Evolutionary conservation across 2,888 invertebrate species (phyloP), one percentile per base, ranked within the genome.

Genomic region (Ametastegia equiseti): DNA sequence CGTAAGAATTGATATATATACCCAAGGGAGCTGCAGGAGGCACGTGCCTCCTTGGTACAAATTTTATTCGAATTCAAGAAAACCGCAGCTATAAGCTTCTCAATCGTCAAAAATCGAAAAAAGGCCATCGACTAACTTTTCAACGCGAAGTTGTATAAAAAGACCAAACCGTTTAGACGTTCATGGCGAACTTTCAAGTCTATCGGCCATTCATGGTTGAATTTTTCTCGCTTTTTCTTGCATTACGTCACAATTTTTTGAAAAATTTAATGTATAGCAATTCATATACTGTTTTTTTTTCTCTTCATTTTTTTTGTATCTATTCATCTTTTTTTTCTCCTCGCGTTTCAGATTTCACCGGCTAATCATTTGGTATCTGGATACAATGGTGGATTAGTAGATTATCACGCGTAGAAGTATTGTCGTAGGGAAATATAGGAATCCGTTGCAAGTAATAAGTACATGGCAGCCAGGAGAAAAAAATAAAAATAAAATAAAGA

Each of bases 351-450:
- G n/a, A n/a, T n/a, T n/a, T n/a, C n/a, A n/a, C 33, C 63, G 63
- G 33, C n/a, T n/a, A n/a, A 63, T 69, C 23, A 13, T 42, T 9
- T 42, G 19, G 67, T 39, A 39, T 69, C 39, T 9, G 73, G 11
- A 73, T 33, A 75, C 54, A 75, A 50, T 75, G 54, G 33, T 27
- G 75, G 75, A 75, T 75, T 50, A 54, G 54, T n/a, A 27, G 75
- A 75, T 75, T 71, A 47, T 45, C 54, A 19, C 73, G 73, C 33
- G 39, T 33, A 63, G 2, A 63, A 19, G 3, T 33, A 67, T 67
- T 69, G 23, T 36, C 47, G 47, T 15, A 47, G n/a, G 30, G 47
- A 19, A 45, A 73, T 65, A 27, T 39, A 13, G 13, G 9, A 23
- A 54, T 23, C 23, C 23, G 65, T 13, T 54, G 33, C 23, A 23